Evolutionary conservation across 2,888 invertebrate species (phyloP).

Genomic region (Tenodera sinensis): DNA sequence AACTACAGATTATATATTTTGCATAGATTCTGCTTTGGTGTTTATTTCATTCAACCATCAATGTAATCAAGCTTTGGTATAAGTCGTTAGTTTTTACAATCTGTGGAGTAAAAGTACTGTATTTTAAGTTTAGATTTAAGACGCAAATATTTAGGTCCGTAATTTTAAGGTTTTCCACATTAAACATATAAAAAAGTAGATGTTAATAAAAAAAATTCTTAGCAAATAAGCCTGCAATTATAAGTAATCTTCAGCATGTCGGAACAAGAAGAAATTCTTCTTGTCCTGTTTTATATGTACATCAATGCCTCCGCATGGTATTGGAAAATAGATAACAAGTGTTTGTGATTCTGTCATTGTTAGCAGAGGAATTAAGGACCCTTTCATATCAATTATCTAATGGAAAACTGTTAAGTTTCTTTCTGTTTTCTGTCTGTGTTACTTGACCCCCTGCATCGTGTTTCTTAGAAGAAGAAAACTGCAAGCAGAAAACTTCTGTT

Average conservation of each 20-base stretch:
- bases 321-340: not conserved
- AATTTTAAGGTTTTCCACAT: conserved; percentile 31
- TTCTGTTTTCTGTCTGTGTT: conserved; percentile 25
- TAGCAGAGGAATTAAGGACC: conserved; percentile 1
- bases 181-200: conserved; percentile 26
- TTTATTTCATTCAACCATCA: not conserved
- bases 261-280: conserved; percentile 10
- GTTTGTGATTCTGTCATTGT: conserved; percentile 1
- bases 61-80: conserved; percentile 18
- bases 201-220: conserved; percentile 21
- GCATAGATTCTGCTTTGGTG: conserved; percentile 13
- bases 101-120: conserved; percentile 18
- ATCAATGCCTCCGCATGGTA: not conserved
- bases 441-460: conserved; percentile 26
- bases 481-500: conserved; percentile 23
- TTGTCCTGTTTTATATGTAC: not conserved
- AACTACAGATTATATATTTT: conserved; percentile 7
- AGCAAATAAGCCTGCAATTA: conserved; percentile 22
- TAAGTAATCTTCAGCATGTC: conserved; percentile 11
- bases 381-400: not conserved
- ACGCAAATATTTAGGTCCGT: conserved; percentile 27
- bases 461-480: conserved; percentile 20
- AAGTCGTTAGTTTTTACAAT: conserved; percentile 18
- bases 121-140: conserved; percentile 32
- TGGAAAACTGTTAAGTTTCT: conserved; percentile 19